These are phyloP conservation scores for Arctopsyche grandis DNA, from an alignment of 1,140 invertebrate genomes.

Conservation along the genomic window DNA sequence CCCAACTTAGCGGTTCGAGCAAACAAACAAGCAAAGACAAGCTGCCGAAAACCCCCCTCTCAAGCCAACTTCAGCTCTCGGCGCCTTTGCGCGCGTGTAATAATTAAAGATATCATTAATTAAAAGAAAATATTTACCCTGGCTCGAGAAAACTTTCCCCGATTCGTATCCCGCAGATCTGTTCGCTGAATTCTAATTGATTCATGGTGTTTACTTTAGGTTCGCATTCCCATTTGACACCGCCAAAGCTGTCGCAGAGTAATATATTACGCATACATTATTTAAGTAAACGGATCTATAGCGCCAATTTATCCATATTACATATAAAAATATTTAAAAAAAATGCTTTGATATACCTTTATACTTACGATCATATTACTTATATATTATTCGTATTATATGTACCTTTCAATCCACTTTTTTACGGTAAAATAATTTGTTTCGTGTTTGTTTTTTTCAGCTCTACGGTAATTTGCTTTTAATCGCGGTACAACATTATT, in stretches of 20 bases:
- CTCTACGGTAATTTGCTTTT: slow-evolving; percentile 8
- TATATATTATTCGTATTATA: too few species aligned
- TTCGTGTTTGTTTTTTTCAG: neutral
- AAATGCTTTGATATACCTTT: too few species aligned
- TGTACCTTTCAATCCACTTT: neutral
- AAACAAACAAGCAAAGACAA: slow-evolving; percentile 33
- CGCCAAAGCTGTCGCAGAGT: neutral
- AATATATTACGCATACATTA: neutral
- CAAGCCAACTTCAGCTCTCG: neutral
- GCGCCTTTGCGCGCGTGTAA: neutral
- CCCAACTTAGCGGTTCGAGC: neutral
- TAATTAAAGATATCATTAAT: slow-evolving; percentile 38
- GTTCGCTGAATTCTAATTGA: slow-evolving; percentile 27
- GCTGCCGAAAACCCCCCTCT: neutral
- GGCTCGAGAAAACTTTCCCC: slow-evolving; percentile 14
- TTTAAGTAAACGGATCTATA: neutral
- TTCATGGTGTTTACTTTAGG: neutral
- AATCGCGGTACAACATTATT: neutral
- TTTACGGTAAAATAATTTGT: neutral
- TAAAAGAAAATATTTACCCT: slow-evolving; percentile 37
- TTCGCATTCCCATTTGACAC: neutral
- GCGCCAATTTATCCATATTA: too few species aligned
- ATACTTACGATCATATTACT: too few species aligned
- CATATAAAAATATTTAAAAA: too few species aligned
- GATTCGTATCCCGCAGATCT: neutral